Evolutionary conservation across 2,888 invertebrate genomes (phyloP).

Genomic region (Cremastobaeus sp.): DNA sequence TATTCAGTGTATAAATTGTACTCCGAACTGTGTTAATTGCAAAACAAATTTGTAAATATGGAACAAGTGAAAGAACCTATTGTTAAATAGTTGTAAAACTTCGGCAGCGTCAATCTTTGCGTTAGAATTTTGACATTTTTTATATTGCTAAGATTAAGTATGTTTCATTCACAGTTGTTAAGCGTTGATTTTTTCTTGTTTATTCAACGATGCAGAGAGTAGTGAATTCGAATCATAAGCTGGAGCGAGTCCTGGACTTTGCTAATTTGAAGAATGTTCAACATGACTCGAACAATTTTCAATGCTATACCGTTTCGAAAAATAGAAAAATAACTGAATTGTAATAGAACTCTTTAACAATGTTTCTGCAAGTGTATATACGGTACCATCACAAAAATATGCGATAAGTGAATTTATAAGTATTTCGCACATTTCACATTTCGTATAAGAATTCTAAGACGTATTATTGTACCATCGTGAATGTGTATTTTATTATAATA

Average conservation of each 20-base stretch:
- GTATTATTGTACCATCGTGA: slow-evolving; percentile 71
- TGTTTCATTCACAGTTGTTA: no score
- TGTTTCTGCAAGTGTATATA: slow-evolving; percentile 68
- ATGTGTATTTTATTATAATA: slow-evolving; percentile 76
- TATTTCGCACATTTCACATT: slow-evolving; percentile 67
- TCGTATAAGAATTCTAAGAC: slow-evolving; percentile 66
- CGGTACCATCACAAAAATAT: slow-evolving; percentile 57
- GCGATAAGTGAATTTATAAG: slow-evolving; percentile 64
- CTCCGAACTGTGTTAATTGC: slow-evolving; percentile 53
- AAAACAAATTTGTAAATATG: slow-evolving; percentile 61
- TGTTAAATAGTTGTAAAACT: slow-evolving; percentile 68
- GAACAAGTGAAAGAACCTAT: slow-evolving; percentile 65
- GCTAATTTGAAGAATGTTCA: no score
- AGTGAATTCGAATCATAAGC: no score
- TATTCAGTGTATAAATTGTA: slow-evolving; percentile 21
- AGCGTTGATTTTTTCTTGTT: no score
- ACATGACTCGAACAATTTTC: no score
- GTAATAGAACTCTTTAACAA: slow-evolving; percentile 65
- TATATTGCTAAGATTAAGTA: no score
- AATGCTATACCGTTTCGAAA: no score
- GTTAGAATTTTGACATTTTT: no score
- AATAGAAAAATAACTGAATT: no score
- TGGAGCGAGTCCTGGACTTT: no score
- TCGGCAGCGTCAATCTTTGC: no score
- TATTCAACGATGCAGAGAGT: no score